These are phyloP conservation scores for Antheraea mylitta DNA, from an alignment of 1,140 invertebrate genomes.

Conservation along the genomic window DNA sequence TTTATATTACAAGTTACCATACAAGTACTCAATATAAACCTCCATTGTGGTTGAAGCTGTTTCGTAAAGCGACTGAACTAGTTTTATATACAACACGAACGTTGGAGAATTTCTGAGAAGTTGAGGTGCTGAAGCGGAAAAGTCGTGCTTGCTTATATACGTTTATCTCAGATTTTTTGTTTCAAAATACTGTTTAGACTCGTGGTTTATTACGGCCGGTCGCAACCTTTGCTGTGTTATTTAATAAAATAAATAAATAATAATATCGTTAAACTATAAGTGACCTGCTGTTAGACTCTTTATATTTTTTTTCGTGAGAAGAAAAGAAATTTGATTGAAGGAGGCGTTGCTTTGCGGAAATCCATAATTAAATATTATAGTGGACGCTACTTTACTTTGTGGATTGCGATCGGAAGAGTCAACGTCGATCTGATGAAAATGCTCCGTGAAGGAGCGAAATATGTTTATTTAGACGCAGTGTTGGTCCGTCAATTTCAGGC, in stretches of 20 bases:
- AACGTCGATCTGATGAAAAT: too few species aligned
- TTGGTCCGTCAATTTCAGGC: too few species aligned
- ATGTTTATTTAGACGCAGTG: too few species aligned
- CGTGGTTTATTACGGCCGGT: background rate
- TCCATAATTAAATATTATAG: too few species aligned
- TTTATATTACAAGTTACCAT: constrained; percentile 3
- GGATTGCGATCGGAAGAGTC: too few species aligned
- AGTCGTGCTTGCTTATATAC: background rate
- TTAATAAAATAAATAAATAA: background rate
- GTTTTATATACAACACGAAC: background rate
- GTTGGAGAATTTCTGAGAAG: constrained; percentile 7
- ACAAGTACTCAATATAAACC: constrained; percentile 5
- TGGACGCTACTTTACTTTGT: too few species aligned
- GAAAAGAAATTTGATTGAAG: too few species aligned
- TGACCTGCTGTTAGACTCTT: too few species aligned
- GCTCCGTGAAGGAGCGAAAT: too few species aligned
- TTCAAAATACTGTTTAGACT: background rate
- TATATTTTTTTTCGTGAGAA: too few species aligned
- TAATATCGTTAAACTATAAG: background rate
- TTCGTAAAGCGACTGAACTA: constrained; percentile 3
- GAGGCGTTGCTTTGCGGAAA: too few species aligned
- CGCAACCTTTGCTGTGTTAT: background rate
- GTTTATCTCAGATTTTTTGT: background rate
- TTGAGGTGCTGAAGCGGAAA: background rate
- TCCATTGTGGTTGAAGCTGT: constrained; percentile 3